A percentile compares a stretch with the other conserved stretches of the same genome.
These are phyloP conservation scores for Trichopria drosophilae DNA, from an alignment of 2,888 invertebrate species.

Conservation along the genomic window DNA sequence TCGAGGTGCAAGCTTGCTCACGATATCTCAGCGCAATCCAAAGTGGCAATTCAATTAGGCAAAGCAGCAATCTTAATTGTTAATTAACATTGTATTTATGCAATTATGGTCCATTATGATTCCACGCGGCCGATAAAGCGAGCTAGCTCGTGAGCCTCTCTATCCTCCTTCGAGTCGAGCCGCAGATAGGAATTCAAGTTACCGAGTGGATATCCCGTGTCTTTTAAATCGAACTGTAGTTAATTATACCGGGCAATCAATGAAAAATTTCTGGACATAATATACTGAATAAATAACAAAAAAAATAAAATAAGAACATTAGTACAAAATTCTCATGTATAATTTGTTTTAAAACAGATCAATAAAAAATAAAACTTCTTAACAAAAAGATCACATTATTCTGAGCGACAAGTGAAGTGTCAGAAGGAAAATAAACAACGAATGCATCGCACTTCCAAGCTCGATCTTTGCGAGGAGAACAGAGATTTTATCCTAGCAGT, in stretches of 20 bases:
- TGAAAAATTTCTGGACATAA: too few species aligned
- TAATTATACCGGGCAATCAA: too few species aligned
- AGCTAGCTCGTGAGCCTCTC: constrained; percentile 38
- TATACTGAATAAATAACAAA: too few species aligned
- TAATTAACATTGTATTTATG: constrained; percentile 56
- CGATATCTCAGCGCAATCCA: constrained; percentile 27
- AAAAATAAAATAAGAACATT: too few species aligned
- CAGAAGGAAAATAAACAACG: constrained; percentile 26
- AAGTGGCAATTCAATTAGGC: constrained; percentile 54
- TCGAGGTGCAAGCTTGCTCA: constrained; percentile 1
- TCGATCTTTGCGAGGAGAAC: constrained; percentile 31
- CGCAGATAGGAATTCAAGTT: too few species aligned
- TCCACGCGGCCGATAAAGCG: constrained; percentile 44
- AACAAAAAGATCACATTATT: constrained; percentile 45
- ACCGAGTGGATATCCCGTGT: too few species aligned
- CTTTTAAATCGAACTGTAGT: too few species aligned
- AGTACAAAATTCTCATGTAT: too few species aligned
- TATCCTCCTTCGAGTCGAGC: constrained; percentile 29
- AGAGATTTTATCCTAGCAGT: constrained; percentile 38
- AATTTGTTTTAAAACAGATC: too few species aligned
- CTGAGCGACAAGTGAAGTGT: constrained; percentile 36
- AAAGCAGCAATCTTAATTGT: constrained; percentile 52
- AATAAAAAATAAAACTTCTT: too few species aligned
- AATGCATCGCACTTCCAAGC: constrained; percentile 36
- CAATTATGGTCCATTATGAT: constrained; percentile 54